phyloP scores from a whole-genome alignment of 2,888 invertebrate genomes.

The Bruchidius siliquastri region DNA sequence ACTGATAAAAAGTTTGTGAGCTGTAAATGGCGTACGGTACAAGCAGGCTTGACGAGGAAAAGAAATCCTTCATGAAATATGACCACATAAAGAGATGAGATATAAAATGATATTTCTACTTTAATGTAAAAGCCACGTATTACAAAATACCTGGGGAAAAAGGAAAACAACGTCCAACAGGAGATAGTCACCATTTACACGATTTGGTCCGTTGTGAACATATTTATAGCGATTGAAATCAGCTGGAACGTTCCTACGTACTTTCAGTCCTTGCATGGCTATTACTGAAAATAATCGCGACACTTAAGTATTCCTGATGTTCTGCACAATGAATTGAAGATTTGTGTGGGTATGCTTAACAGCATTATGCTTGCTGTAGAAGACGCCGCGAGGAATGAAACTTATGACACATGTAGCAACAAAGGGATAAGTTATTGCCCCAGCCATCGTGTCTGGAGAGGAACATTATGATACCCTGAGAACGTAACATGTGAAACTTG shows the following conservation, averaged over 20 bases:
- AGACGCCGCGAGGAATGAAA: background rate
- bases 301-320: background rate
- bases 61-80: background rate
- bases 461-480: no score
- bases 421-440: background rate
- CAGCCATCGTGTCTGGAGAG: no score
- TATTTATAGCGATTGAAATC: background rate
- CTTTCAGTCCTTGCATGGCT: background rate
- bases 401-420: background rate
- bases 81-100: background rate
- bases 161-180: background rate
- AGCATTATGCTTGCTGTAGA: background rate
- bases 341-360: background rate
- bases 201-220: background rate
- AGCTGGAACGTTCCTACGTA: background rate
- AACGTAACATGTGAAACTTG: no score
- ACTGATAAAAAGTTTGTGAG: background rate
- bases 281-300: background rate
- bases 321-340: background rate
- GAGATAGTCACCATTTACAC: background rate
- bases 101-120: background rate
- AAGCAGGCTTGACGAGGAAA: background rate
- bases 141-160: background rate
- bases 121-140: background rate
- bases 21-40: background rate